Percentiles rank a stretch among this genome's conserved stretches.
Evolutionary conservation across 2,888 invertebrate species (phyloP).

Genomic region (Dolichopus griseipennis): DNA sequence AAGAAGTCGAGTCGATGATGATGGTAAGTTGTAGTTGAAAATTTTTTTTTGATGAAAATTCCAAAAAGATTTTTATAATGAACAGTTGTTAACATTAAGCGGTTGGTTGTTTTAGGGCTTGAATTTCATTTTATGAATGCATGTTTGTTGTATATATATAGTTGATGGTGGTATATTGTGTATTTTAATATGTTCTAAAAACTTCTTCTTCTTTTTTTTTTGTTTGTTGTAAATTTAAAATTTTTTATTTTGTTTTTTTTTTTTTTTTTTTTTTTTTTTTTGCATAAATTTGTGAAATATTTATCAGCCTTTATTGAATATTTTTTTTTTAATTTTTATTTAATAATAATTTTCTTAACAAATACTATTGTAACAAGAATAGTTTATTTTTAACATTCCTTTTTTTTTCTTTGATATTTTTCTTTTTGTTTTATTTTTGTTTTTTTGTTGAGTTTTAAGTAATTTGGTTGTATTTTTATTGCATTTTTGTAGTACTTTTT

Average conservation of each 20-base stretch:
- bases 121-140: too few species aligned
- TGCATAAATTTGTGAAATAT: slow-evolving; percentile 6
- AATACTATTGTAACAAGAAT: background rate
- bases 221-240: too few species aligned
- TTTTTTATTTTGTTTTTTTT: background rate
- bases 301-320: background rate
- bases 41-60: too few species aligned
- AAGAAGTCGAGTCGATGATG: too few species aligned
- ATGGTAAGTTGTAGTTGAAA: too few species aligned
- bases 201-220: background rate
- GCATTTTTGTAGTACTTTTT: too few species aligned
- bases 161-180: background rate
- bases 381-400: background rate
- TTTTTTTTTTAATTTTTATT: background rate
- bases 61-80: too few species aligned
- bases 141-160: too few species aligned
- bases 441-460: background rate
- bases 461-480: background rate
- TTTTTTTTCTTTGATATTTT: too few species aligned
- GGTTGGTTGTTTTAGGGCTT: background rate
- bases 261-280: background rate
- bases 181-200: background rate
- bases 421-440: background rate
- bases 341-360: background rate
- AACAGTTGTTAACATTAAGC: background rate